A percentile compares a stretch with the other conserved stretches of the same genome.
Evolutionary conservation across 2,113 vertebrate genomes (phyloP).

Genomic region (Microtus pennsylvanicus): DNA sequence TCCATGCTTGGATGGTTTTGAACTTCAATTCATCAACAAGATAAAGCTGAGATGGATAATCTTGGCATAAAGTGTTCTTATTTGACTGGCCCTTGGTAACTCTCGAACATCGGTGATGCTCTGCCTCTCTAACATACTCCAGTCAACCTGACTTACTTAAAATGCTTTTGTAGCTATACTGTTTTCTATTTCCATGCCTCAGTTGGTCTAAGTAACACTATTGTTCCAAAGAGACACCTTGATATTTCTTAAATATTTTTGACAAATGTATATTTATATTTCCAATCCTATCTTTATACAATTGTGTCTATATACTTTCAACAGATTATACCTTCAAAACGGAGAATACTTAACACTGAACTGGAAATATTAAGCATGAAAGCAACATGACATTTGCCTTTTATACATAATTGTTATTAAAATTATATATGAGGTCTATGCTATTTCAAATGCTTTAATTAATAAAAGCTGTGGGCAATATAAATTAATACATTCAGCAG

Average conservation of each 20-base stretch:
- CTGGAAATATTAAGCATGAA: neutral
- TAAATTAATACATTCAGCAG: neutral
- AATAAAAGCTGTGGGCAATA: neutral
- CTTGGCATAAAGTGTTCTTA: neutral
- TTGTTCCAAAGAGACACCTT: neutral
- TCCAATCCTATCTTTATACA: neutral
- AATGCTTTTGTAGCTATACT: neutral
- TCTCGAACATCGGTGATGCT: neutral
- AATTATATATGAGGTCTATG: neutral
- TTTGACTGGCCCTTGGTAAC: neutral
- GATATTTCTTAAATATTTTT: neutral
- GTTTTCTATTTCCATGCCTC: neutral
- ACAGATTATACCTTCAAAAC: neutral
- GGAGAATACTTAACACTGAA: neutral
- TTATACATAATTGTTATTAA: neutral
- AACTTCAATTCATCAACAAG: neutral
- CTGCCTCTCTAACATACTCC: neutral
- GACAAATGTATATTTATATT: neutral
- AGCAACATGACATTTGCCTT: neutral
- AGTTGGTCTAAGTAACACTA: neutral
- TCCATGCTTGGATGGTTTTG: neutral
- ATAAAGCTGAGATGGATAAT: constrained; percentile 23
- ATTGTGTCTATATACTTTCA: neutral
- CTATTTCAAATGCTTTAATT: neutral
- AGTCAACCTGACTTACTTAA: neutral